Evolutionary conservation across 2,113 vertebrate genomes (phyloP), one percentile per base, ranked within the genome.

Genomic region (Apteryx owenii): DNA sequence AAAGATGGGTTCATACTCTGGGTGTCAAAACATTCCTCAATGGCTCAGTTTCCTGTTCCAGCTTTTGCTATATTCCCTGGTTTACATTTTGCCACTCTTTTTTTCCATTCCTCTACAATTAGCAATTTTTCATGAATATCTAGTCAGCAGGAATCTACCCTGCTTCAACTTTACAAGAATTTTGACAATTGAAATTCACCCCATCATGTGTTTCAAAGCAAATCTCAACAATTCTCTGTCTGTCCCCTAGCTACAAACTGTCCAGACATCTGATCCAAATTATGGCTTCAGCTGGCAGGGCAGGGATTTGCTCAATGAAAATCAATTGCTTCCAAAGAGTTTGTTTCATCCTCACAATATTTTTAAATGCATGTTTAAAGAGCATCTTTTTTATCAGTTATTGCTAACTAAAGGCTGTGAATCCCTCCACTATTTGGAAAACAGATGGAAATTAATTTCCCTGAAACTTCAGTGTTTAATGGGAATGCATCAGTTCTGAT

Each of bases 251-350:
- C 95, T 95, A 85, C 58, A 84, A 94, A 88, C 80, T 93, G 54
- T 80, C 40, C 68, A 86, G 85, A 85, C 95, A 96, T 96, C 92
- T 97, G 96, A 96, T 88, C 82, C 64, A 88, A 96, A 96, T 96
- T 96, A 94, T 48, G 54, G 50, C 53, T 95, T 91, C 92, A 90
- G 54, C 60, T 95, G 76, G 60, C 58, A 85, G 48, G 85, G 16
- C 5, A 77, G 36, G 50, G 65, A 85, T 93, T 90, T 66, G 29
- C 48, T 90, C 75, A 85, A 12, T 83, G 62, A 29, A 94, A 51
- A 95, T 96, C 56, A 85, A 9, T 73, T 70, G 26, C 60, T 94
- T 73, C 18, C 82, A 93, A 83, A 88, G 78, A 36, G 9, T 66
- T 91, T 50, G 8, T 87, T 91, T 91, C 64, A 50, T 62, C 85